Conservation (phyloP, 2,888 invertebrate genomes). For the Catocala nupta region DNA sequence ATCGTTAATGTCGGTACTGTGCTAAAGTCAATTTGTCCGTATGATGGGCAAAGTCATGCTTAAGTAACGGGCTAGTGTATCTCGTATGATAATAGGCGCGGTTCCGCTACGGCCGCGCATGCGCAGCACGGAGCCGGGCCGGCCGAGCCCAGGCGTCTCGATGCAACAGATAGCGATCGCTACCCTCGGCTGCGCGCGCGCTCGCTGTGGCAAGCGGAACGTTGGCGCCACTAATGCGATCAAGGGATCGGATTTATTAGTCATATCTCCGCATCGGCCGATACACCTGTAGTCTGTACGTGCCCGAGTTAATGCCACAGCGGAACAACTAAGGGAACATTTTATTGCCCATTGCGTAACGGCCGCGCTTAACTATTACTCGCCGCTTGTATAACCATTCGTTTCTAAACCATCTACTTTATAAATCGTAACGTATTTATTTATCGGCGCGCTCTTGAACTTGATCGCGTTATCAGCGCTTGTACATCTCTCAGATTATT, state of each 20-base stretch:
- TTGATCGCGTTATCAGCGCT: constrained; percentile 66
- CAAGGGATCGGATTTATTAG: constrained; percentile 78
- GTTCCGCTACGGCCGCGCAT: constrained; percentile 46
- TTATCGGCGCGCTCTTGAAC: constrained; percentile 77
- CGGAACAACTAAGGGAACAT: constrained; percentile 65
- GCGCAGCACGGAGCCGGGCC: constrained; percentile 33
- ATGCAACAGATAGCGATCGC: constrained; percentile 62
- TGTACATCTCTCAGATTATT: constrained; percentile 62
- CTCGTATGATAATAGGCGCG: constrained; percentile 30
- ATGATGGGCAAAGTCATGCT: constrained; percentile 12
- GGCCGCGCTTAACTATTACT: constrained; percentile 64
- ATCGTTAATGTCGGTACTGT: constrained; percentile 16
- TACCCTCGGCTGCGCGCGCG: constrained; percentile 44
- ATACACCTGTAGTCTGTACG: constrained; percentile 79
- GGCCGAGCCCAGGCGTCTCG: constrained; percentile 42
- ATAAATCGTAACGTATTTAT: constrained; percentile 66
- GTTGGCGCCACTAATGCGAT: constrained; percentile 81
- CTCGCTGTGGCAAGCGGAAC: constrained; percentile 64
- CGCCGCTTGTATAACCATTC: constrained; percentile 63
- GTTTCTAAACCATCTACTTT: constrained; percentile 61
- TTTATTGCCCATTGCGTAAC: constrained; percentile 69
- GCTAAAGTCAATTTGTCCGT: constrained; percentile 17
- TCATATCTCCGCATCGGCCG: constrained; percentile 73
- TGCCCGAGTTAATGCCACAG: constrained; percentile 67
- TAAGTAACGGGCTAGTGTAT: constrained; percentile 37